Base-by-base conservation (phyloP, 2,113 vertebrate genomes). In the Sinocyclocheilus anophthalmus region DNA sequence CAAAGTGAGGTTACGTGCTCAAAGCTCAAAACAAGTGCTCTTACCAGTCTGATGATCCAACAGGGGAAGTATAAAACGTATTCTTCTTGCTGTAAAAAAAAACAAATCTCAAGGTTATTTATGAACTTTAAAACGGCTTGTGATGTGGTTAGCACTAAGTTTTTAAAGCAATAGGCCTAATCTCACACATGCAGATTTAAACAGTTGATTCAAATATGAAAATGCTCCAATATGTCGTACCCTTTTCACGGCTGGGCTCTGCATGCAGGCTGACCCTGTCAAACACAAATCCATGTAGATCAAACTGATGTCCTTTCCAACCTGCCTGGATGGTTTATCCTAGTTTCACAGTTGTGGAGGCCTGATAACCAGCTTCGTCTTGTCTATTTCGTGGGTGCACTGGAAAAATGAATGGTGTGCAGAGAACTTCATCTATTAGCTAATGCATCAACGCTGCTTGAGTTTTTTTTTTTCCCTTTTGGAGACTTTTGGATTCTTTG, bases 401-500 rank as follows among this genome's bases (percentile, higher is more conserved):
- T 79, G 94, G 92, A 77, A 95, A 96, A 96, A 95, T 93, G 88
- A 92, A 88, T 93, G 94, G 94, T 95, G 95, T 93, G 95, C 95
- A 82, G 91, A 89, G 33, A 30, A 91, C 26, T 93, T 94, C 90
- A 94, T 94, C 93, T 96, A 95, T 95, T 95, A 95, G 94, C 94
- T 93, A 94, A 91, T 94, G 90, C 92, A 94, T 92, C 92, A 93
- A 94, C n/a, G n/a, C 94, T 94, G 84, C 92, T 93, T 92, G 93
- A 94, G 92, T 82, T 94, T 93, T 89, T 94, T 94, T 96, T 96
- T 96, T 96, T 95, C n/a, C 95, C 95, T 92, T 92, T 94, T 95
- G 95, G 96, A 97, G 96, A 98, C 96, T 96, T 90, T 97, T 95
- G 95, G 96, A 97, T 96, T 96, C 92, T 87, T 90, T 89, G 24